Conservation (phyloP, 2,888 invertebrate species). For the Drosophila diplacantha region DNA sequence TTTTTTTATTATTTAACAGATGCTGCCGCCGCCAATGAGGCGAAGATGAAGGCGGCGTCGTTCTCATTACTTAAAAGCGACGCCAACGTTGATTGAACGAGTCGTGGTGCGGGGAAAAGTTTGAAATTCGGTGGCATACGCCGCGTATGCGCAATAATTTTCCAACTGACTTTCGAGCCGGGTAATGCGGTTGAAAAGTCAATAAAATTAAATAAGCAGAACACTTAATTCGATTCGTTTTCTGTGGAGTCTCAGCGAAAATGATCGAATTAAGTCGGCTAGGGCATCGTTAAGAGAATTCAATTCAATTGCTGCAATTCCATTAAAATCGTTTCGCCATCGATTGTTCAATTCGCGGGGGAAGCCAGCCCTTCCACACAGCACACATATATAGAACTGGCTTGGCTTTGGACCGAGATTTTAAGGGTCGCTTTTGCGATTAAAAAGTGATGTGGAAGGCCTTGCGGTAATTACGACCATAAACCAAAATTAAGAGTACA, state of each 20-base stretch:
- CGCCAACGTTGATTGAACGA: conserved; percentile 62
- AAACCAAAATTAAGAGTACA: conserved; percentile 4
- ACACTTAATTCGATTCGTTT: conserved; percentile 21
- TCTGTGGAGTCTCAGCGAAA: conserved; percentile 1
- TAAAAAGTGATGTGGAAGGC: conserved; percentile 10
- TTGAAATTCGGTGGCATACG: conserved; percentile 4
- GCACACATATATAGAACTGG: neutral
- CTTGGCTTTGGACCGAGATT: conserved; percentile 4
- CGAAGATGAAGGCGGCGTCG: conserved; percentile 39
- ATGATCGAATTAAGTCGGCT: conserved; percentile 24
- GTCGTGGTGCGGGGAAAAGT: conserved; percentile 23
- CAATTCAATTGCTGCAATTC: conserved; percentile 20
- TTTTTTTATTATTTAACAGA: conserved; percentile 30
- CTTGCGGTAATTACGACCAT: conserved; percentile 11
- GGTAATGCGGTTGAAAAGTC: conserved; percentile 19
- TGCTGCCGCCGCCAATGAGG: conserved; percentile 41
- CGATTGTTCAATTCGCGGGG: conserved; percentile 21
- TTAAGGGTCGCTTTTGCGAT: conserved; percentile 6
- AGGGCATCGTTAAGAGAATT: conserved; percentile 15
- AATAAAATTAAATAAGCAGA: conserved; percentile 20
- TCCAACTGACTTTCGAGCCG: neutral
- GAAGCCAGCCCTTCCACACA: neutral
- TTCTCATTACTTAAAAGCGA: conserved; percentile 67
- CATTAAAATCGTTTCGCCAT: conserved; percentile 21
- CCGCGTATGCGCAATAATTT: conserved; percentile 35